Base-by-base conservation (phyloP, 2,888 invertebrate species). In the Drosophila fungiperda region DNA sequence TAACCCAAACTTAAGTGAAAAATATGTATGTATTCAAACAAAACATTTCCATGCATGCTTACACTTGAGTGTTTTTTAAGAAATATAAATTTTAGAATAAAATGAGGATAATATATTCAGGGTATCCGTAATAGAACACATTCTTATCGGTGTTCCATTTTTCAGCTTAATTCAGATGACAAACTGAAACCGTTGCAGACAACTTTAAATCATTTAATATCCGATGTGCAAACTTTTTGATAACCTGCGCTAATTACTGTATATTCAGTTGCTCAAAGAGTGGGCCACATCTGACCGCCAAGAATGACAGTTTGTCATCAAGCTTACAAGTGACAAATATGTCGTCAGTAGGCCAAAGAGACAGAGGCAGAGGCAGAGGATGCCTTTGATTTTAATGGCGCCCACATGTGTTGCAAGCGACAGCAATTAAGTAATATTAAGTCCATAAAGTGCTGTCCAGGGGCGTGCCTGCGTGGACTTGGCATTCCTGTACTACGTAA, bases 361-460 rank as follows among this genome's bases (percentile, higher is more conserved):
- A 35, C 35, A 12, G 32, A 11, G 23, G 17, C 70, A 38, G 38
- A 32, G 26, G 32, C 17, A 8, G 53, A 36, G 20, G 23, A 66
- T 68, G 68, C 72, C 69, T 80, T 71, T 76, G 81, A 83, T 80
- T 79, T 80, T 83, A 81, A 83, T 83, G 69, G 68, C 68, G 54
- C 71, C 76, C 77, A 83, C 83, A 83, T 76, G 77, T 73, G 82
- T 74, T 63, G 76, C 77, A 40, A 63, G 66, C 73, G 66, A 80
- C 70, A 72, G 68, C 81, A 81, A 83, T 81, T 83, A 82, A 83
- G 74, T 70, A 70, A 67, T 80, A 80, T 81, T 76, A 80, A 66
- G 67, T 55, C 69, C 73, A 73, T 81, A 67, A 73, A 80, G 55
- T 68, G 67, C 54, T 49, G 40, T 36, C 59, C 33, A 29, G 49